These are phyloP conservation scores for Tachystola acroxantha DNA, from an alignment of 2,888 invertebrate species.

Conservation along the genomic window DNA sequence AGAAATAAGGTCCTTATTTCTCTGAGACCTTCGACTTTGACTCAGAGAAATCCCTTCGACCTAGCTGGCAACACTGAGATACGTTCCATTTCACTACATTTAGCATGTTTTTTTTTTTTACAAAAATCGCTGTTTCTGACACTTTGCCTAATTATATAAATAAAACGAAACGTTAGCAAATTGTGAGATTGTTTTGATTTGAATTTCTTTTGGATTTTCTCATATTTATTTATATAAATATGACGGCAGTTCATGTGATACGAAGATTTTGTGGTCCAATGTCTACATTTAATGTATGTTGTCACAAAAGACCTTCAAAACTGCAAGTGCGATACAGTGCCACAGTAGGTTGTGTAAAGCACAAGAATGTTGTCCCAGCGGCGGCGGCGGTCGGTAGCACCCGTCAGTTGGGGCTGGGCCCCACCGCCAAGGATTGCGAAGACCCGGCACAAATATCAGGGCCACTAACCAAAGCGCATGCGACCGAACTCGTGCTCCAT, in stretches of 20 bases:
- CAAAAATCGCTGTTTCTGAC: no score
- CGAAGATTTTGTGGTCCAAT: conserved; percentile 32
- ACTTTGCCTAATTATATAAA: no score
- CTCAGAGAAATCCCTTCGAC: no score
- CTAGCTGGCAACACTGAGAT: no score
- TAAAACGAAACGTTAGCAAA: no score
- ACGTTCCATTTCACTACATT: no score
- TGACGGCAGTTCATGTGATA: conserved; percentile 48
- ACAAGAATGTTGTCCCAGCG: conserved; percentile 34
- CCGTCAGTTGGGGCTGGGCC: conserved; percentile 59
- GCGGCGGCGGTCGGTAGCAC: conserved; percentile 29
- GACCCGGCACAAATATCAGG: conserved; percentile 50
- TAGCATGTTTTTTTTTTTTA: no score
- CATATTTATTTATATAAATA: no score
- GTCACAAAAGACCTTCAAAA: conserved; percentile 32
- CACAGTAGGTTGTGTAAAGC: conserved; percentile 34
- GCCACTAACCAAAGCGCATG: conserved; percentile 82
- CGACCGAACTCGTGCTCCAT: conserved; percentile 84
- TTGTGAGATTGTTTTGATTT: no score
- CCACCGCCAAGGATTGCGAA: conserved; percentile 66
- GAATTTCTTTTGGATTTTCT: no score
- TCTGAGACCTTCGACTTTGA: no score
- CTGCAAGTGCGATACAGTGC: conserved; percentile 53
- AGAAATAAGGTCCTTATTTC: no score
- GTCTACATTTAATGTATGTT: conserved; percentile 32